A percentile compares a stretch with the other conserved stretches of the same genome.
These are phyloP conservation scores for Nomia melanderi DNA, from an alignment of 1,140 invertebrate species.

Conservation along the genomic window DNA sequence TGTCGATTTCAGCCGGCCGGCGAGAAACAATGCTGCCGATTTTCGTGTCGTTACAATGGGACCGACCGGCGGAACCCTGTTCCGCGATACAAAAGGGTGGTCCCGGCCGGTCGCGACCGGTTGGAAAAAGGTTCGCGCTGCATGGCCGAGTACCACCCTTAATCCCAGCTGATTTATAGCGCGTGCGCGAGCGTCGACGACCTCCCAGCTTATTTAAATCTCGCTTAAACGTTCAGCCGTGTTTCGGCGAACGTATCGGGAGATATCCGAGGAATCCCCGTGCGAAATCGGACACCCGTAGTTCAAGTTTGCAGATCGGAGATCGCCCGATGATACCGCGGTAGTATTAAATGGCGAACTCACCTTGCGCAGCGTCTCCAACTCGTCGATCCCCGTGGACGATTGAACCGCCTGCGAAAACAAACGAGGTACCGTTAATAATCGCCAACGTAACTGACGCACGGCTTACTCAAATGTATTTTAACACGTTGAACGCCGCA, in stretches of 20 bases:
- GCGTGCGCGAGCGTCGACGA: background rate
- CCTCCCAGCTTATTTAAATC: background rate
- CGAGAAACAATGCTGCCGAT: background rate
- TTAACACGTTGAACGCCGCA: too few relatives aligned
- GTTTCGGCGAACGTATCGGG: background rate
- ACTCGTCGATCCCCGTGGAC: conserved; percentile 54
- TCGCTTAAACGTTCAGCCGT: background rate
- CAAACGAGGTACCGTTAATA: background rate
- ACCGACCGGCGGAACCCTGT: background rate
- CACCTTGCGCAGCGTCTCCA: conserved; percentile 71
- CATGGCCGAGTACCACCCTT: background rate
- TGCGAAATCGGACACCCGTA: background rate
- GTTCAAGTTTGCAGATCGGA: background rate
- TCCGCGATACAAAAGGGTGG: background rate
- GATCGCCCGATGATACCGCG: too few relatives aligned
- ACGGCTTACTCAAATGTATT: too few relatives aligned
- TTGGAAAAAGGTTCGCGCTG: conserved; percentile 14
- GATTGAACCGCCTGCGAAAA: conserved; percentile 39
- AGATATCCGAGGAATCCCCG: background rate
- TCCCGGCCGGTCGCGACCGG: too few relatives aligned
- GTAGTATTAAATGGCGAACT: conserved; percentile 34
- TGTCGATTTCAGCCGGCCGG: background rate
- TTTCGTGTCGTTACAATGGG: conserved; percentile 11
- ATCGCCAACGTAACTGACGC: background rate
- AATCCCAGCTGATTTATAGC: background rate